Conservation (phyloP, 2,888 invertebrate genomes). For the Sarcophaga rosellei region DNA sequence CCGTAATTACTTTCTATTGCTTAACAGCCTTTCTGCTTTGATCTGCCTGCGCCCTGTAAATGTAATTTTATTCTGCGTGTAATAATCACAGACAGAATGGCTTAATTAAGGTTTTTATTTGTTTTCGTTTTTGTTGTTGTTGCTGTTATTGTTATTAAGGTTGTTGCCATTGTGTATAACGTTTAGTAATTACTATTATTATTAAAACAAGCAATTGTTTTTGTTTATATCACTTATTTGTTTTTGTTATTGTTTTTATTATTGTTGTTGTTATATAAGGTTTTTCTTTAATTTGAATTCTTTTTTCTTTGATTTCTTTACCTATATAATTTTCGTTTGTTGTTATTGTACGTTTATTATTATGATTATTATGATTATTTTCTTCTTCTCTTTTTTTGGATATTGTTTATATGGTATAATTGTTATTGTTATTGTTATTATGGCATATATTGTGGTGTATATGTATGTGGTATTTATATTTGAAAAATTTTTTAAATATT, state of each 20-base stretch:
- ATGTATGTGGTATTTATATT: slow-evolving; percentile 1
- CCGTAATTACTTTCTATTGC: not conserved
- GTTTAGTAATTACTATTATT: slow-evolving; percentile 27
- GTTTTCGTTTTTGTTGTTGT: not conserved
- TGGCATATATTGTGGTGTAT: not conserved
- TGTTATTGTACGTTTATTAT: too few species aligned
- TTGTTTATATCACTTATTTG: slow-evolving; percentile 23
- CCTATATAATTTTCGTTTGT: too few species aligned
- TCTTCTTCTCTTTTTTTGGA: too few species aligned
- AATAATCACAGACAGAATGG: slow-evolving; percentile 33
- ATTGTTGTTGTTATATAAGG: not conserved
- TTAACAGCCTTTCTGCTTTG: not conserved
- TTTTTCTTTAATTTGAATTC: not conserved
- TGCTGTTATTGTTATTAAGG: not conserved
- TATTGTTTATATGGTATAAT: slow-evolving; percentile 28
- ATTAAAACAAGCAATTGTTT: slow-evolving; percentile 35
- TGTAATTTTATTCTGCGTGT: not conserved
- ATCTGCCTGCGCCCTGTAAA: not conserved
- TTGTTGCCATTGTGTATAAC: slow-evolving; percentile 28
- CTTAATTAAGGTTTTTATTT: slow-evolving; percentile 51
- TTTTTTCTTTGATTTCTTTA: not conserved
- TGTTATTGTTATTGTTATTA: not conserved
- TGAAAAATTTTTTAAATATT: too few species aligned
- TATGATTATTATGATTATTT: too few species aligned
- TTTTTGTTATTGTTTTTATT: slow-evolving; percentile 34